Percentiles rank a stretch among this genome's conserved stretches.
phyloP scores from a whole-genome alignment of 2,797 vertebrate species.

The Pipistrellus kuhlii region DNA sequence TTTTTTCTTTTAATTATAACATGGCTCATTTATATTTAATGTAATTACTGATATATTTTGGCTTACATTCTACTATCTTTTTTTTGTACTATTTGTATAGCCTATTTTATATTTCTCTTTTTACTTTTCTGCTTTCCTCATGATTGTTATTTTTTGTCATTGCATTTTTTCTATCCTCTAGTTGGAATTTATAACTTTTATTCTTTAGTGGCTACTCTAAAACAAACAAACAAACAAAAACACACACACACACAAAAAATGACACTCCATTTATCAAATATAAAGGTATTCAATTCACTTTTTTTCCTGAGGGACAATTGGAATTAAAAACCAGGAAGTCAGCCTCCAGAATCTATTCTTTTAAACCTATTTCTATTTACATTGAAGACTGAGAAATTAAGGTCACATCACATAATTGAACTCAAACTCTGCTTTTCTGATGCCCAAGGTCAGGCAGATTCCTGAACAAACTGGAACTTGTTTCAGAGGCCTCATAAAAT shows the following conservation, averaged over 20 bases:
- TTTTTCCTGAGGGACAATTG: slow-evolving; percentile 13
- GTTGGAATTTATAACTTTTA: neutral
- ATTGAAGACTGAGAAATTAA: neutral
- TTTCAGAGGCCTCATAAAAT: neutral
- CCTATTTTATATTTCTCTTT: neutral
- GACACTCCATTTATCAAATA: slow-evolving; percentile 8
- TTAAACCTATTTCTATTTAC: neutral
- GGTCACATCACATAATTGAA: neutral
- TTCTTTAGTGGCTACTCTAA: neutral
- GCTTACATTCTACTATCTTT: neutral
- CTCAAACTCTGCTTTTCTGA: neutral
- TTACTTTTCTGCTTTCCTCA: neutral
- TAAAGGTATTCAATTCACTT: neutral
- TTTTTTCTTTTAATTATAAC: slow-evolving; percentile 15
- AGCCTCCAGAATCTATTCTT: neutral
- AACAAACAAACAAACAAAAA: neutral
- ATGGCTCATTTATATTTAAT: slow-evolving; percentile 10
- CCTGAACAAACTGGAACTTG: neutral
- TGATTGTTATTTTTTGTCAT: neutral
- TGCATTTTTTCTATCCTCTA: neutral
- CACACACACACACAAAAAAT: neutral
- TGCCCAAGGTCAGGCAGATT: neutral
- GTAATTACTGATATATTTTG: neutral
- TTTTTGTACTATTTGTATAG: neutral
- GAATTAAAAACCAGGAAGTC: neutral